A percentile compares a stretch with the other conserved stretches of the same genome.
phyloP scores from a whole-genome alignment of 2,113 vertebrate genomes.

The Chionis minor region DNA sequence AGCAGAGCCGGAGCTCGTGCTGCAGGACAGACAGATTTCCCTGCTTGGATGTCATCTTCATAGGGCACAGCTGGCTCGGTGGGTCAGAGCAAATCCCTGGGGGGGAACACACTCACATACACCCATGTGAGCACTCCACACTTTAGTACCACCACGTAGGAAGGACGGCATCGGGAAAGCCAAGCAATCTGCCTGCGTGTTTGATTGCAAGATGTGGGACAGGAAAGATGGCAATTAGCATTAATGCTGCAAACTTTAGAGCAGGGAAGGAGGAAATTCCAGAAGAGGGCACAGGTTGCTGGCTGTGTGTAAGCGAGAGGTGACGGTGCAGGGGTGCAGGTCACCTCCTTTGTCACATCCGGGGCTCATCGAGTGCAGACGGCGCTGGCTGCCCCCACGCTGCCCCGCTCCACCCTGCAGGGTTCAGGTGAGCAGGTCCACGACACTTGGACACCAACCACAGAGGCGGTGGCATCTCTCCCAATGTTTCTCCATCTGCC shows the following conservation, averaged over 20 bases:
- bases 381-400: rapidly evolving
- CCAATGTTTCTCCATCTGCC: neutral
- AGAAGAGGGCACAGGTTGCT: neutral
- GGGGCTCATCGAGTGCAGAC: rapidly evolving
- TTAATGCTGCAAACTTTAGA: rapidly evolving
- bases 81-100: neutral
- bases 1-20: neutral
- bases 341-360: neutral
- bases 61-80: rapidly evolving
- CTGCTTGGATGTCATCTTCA: neutral
- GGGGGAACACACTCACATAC: neutral
- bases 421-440: neutral
- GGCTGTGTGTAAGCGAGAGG: neutral
- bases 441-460: neutral
- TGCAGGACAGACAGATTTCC: neutral
- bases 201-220: neutral
- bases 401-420: rapidly evolving
- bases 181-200: rapidly evolving
- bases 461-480: rapidly evolving
- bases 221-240: neutral
- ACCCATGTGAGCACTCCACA: neutral
- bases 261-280: neutral
- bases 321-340: neutral
- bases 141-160: rapidly evolving
- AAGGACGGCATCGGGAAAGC: neutral